Percentiles rank a stretch among this genome's conserved stretches.
These are phyloP conservation scores for Heliconius hortense DNA, from an alignment of 2,888 invertebrate genomes.

Conservation along the genomic window DNA sequence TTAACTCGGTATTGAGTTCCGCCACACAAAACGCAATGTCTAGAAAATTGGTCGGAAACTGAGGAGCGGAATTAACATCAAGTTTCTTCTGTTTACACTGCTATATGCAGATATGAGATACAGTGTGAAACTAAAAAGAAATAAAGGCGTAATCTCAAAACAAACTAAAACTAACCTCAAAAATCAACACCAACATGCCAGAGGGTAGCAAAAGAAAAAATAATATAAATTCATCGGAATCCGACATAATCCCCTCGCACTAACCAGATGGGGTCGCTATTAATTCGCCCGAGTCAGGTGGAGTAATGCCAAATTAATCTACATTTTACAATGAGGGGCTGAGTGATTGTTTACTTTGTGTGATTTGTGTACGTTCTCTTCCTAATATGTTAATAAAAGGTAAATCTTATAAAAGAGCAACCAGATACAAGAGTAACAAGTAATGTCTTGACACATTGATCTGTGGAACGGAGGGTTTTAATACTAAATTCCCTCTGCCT, in stretches of 20 bases:
- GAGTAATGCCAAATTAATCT: conserved; percentile 59
- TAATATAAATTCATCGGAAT: conserved; percentile 66
- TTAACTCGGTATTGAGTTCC: no score
- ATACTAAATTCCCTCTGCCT: no score
- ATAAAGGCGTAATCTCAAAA: not conserved
- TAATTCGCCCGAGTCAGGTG: conserved; percentile 58
- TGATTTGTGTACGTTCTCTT: conserved; percentile 33
- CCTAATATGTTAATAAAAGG: not conserved
- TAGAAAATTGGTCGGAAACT: no score
- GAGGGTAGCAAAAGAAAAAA: conserved; percentile 52
- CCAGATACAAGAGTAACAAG: no score
- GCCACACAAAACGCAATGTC: no score
- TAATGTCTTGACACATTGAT: no score
- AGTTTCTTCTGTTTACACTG: no score
- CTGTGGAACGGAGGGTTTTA: no score
- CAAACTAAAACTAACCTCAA: not conserved
- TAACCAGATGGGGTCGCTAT: conserved; percentile 57
- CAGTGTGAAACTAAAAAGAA: not conserved
- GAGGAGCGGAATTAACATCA: no score
- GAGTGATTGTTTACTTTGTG: conserved; percentile 45
- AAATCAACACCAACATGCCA: conserved; percentile 4
- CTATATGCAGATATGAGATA: not conserved
- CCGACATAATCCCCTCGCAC: conserved; percentile 61
- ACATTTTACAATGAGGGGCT: conserved; percentile 53
- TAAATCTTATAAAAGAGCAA: not conserved